Percentiles rank a stretch among this genome's conserved stretches.
Evolutionary conservation across 2,797 vertebrate species (phyloP).

Genomic region (Chelon auratus): DNA sequence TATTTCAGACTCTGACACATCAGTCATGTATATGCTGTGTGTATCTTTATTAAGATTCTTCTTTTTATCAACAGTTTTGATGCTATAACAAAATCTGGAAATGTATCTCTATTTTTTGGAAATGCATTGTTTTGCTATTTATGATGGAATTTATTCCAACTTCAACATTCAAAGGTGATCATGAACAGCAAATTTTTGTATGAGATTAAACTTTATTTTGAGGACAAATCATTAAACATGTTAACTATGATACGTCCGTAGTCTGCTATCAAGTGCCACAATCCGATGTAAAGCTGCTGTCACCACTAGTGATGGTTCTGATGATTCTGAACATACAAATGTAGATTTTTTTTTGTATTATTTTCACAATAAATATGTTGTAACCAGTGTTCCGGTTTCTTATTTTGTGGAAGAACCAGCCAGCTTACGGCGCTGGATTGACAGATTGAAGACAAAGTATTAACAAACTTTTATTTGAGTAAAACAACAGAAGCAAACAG

Average conservation of each 20-base stretch:
- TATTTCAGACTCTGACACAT: background rate
- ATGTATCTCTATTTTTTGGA: constrained; percentile 9
- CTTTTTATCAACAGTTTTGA: background rate
- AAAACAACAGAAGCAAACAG: constrained; percentile 42
- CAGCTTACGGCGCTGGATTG: too few relatives aligned
- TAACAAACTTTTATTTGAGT: constrained; percentile 63
- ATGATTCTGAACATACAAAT: constrained; percentile 17
- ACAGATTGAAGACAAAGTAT: constrained; percentile 4
- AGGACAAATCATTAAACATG: background rate
- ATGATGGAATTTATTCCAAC: constrained; percentile 12
- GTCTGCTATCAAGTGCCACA: constrained; percentile 69
- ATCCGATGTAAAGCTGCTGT: constrained; percentile 37
- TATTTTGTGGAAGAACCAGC: constrained; percentile 12
- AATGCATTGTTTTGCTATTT: background rate
- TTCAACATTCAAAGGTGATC: background rate
- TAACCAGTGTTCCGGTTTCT: background rate
- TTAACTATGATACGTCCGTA: constrained; percentile 8
- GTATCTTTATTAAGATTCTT: constrained; percentile 2
- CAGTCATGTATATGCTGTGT: background rate
- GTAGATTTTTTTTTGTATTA: constrained; percentile 30
- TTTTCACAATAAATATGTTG: constrained; percentile 59
- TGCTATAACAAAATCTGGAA: background rate
- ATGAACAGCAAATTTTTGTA: background rate
- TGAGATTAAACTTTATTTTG: constrained; percentile 33
- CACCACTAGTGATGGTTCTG: constrained; percentile 28